These are phyloP conservation scores for Ctenomys sociabilis DNA, from an alignment of 2,113 vertebrate species.

Conservation along the genomic window DNA sequence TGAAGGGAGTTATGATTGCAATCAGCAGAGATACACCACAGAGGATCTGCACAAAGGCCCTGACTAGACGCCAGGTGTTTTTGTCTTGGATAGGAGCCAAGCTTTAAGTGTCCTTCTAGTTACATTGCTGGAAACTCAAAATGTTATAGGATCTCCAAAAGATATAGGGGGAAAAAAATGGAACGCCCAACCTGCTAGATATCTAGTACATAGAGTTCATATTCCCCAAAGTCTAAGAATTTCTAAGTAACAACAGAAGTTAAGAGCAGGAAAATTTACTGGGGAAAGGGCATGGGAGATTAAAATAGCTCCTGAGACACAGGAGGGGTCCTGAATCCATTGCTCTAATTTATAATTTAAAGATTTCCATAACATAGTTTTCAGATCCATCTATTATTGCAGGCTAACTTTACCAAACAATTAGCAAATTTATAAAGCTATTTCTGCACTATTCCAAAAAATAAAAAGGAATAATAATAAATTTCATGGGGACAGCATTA, in stretches of 20 bases:
- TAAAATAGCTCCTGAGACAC: not conserved
- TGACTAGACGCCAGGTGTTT: not conserved
- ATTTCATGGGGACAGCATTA: not conserved
- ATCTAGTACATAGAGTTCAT: not conserved
- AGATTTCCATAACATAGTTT: not conserved
- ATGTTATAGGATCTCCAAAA: not conserved
- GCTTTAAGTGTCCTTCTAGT: not conserved
- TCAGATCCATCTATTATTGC: not conserved
- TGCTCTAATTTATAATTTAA: not conserved
- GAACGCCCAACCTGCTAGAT: not conserved
- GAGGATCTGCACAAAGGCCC: not conserved
- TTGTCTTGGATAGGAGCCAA: not conserved
- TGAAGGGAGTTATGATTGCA: not conserved
- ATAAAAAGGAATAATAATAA: slow-evolving; percentile 7
- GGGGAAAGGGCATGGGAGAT: not conserved
- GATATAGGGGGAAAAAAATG: not conserved
- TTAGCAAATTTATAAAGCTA: slow-evolving; percentile 49
- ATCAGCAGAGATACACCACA: not conserved
- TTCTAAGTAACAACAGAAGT: not conserved
- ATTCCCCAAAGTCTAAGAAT: not conserved
- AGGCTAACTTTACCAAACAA: not conserved
- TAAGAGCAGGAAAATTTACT: not conserved
- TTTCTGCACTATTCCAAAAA: slow-evolving; percentile 10
- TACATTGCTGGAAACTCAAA: not conserved
- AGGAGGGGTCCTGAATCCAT: not conserved